Percentiles rank a stretch among this genome's conserved stretches.
These are phyloP conservation scores for Penaeus vannamei DNA, from an alignment of 1,140 invertebrate genomes.

Conservation along the genomic window DNA sequence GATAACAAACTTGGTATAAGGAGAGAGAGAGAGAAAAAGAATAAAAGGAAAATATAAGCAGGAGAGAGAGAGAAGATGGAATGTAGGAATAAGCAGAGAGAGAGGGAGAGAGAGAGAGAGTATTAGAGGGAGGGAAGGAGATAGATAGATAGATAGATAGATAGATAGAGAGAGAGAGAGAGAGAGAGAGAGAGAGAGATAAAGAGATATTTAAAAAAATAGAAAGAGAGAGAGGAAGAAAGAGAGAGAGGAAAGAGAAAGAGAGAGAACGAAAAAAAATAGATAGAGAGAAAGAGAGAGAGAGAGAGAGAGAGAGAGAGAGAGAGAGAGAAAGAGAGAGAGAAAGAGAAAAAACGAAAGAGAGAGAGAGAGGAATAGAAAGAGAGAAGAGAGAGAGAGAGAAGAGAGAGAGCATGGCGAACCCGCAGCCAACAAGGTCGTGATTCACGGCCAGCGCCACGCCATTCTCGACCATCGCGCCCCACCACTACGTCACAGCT, in stretches of 20 bases:
- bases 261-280: not conserved
- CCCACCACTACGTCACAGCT: too few relatives aligned
- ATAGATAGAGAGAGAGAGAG: not conserved
- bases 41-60: not conserved
- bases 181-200: not conserved
- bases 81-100: not conserved
- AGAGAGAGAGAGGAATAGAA: slow-evolving; percentile 25
- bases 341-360: not conserved
- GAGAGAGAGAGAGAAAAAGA: slow-evolving; percentile 5
- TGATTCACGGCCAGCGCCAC: too few relatives aligned
- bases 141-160: not conserved
- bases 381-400: slow-evolving; percentile 2
- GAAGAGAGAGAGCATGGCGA: not conserved
- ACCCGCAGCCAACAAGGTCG: too few relatives aligned
- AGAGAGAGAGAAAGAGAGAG: slow-evolving; percentile 18
- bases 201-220: not conserved
- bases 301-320: slow-evolving; percentile 30
- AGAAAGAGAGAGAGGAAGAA: not conserved
- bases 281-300: slow-evolving; percentile 7
- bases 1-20: too few relatives aligned
- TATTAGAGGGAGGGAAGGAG: not conserved
- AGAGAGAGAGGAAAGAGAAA: not conserved
- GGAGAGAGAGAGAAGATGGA: not conserved
- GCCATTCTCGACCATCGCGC: too few relatives aligned
- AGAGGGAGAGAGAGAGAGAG: slow-evolving; percentile 3